phyloP scores from a whole-genome alignment of 2,113 vertebrate genomes.

The Sitta europaea region DNA sequence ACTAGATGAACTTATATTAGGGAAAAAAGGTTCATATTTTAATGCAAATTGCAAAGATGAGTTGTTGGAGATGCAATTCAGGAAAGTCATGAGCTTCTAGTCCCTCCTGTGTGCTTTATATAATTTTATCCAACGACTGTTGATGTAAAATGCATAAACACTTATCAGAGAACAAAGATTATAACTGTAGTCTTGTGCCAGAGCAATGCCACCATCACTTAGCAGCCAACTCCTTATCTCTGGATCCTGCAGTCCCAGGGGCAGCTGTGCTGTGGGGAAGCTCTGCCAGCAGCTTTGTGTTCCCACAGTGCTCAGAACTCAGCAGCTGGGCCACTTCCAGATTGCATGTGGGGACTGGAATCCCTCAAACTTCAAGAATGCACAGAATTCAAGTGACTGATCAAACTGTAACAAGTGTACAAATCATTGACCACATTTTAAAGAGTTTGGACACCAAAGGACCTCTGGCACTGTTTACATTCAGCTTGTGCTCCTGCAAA shows the following conservation, averaged over 20 bases:
- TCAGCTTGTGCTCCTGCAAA: neutral
- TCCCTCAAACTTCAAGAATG: neutral
- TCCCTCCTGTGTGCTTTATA: neutral
- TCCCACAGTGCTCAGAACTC: neutral
- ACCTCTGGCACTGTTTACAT: neutral
- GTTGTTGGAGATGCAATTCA: neutral
- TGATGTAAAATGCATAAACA: neutral
- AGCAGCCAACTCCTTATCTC: neutral
- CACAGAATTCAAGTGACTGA: neutral
- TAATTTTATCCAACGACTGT: neutral
- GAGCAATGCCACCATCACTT: neutral
- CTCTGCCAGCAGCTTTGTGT: neutral
- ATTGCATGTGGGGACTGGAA: neutral
- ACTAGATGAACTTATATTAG: neutral
- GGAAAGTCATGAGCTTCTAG: neutral
- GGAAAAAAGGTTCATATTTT: neutral
- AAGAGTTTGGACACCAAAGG: neutral
- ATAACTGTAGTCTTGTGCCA: neutral
- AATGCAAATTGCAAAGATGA: neutral
- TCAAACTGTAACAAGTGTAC: neutral
- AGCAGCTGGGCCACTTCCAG: neutral
- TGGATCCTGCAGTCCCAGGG: neutral
- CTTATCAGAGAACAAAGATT: neutral
- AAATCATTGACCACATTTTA: neutral
- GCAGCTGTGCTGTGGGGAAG: neutral